These are phyloP conservation scores for Synaphobranchus kaupii DNA, from an alignment of 2,797 vertebrate genomes.

Conservation along the genomic window DNA sequence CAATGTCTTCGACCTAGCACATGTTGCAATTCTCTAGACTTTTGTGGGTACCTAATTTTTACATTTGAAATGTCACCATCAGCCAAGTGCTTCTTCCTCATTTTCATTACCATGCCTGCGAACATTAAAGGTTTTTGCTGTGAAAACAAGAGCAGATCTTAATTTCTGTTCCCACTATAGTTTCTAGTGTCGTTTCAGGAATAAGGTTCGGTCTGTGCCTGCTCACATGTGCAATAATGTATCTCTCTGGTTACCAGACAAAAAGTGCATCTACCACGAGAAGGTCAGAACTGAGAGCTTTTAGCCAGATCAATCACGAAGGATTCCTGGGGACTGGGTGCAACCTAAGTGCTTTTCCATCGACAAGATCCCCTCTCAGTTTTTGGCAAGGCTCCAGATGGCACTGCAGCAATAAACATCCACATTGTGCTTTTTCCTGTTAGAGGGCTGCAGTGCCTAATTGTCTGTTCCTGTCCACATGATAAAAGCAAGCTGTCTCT, in stretches of 20 bases:
- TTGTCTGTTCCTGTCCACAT: background rate
- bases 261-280: constrained; percentile 50
- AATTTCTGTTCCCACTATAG: constrained; percentile 17
- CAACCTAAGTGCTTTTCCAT: constrained; percentile 54
- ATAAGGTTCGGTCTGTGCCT: background rate
- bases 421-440: background rate
- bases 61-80: background rate
- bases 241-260: constrained; percentile 55
- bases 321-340: constrained; percentile 45
- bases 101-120: background rate
- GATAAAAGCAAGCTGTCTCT: constrained; percentile 18
- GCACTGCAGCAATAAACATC: background rate
- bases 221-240: background rate
- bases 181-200: constrained; percentile 13
- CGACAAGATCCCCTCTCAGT: constrained; percentile 40
- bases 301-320: constrained; percentile 61
- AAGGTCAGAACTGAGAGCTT: constrained; percentile 53
- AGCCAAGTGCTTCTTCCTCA: background rate
- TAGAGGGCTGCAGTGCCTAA: background rate
- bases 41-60: background rate
- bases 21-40: background rate
- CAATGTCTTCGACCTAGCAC: background rate
- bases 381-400: constrained; percentile 38
- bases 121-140: background rate
- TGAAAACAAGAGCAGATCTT: background rate